A percentile compares a stretch with the other conserved stretches of the same genome.
Conservation (phyloP, 2,113 vertebrate species). For the Sinocyclocheilus maitianheensis region DNA sequence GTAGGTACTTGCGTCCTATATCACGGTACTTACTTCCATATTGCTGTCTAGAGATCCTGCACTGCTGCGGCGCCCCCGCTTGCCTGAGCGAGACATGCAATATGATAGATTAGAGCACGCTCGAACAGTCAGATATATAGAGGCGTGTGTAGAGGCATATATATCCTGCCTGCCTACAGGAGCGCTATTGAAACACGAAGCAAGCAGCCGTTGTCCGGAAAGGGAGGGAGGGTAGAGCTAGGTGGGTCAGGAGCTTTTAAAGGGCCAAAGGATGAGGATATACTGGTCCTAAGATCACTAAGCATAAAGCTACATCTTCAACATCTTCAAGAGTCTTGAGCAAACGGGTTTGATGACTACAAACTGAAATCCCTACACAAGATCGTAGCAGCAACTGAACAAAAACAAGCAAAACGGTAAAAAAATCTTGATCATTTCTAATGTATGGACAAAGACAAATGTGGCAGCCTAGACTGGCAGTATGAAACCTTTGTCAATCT, state of each 20-base stretch:
- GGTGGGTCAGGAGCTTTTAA: slow-evolving; percentile 5
- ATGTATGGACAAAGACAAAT: slow-evolving; percentile 29
- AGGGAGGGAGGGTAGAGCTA: slow-evolving; percentile 1
- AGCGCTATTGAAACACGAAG: slow-evolving; percentile 63
- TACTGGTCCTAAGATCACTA: background rate
- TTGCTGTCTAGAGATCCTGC: slow-evolving; percentile 99
- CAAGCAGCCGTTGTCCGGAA: slow-evolving; percentile 39
- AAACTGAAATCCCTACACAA: background rate
- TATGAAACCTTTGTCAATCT: background rate
- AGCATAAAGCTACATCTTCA: background rate
- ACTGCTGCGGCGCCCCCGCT: slow-evolving; percentile 99
- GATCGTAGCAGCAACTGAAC: background rate
- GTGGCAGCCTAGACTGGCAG: slow-evolving; percentile 12
- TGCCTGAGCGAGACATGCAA: slow-evolving; percentile 99
- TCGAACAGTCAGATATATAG: slow-evolving; percentile 62
- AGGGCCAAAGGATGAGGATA: background rate
- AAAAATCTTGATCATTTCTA: background rate
- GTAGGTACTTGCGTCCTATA: slow-evolving; percentile 79
- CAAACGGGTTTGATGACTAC: background rate
- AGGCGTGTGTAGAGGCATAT: slow-evolving; percentile 53
- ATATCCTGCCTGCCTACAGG: slow-evolving; percentile 61
- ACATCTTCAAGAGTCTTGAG: background rate
- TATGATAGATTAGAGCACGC: slow-evolving; percentile 91
- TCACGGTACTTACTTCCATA: slow-evolving; percentile 91
- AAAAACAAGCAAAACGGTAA: background rate